phyloP scores from a whole-genome alignment of 2,888 invertebrate genomes.

The Cloeon dipterum region DNA sequence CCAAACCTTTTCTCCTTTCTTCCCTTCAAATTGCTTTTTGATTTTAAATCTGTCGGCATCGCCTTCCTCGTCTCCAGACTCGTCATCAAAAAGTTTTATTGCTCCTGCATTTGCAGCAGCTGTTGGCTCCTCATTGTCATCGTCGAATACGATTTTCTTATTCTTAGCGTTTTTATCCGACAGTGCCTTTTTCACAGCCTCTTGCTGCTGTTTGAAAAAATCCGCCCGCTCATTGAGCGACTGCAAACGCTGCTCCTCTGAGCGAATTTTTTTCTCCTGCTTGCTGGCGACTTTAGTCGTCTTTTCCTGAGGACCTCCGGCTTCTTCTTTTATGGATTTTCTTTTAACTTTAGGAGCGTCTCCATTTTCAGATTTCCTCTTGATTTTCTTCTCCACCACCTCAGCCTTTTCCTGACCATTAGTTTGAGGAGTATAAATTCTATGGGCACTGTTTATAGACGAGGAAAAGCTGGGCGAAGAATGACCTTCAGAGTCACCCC shows the following conservation, averaged over 20 bases:
- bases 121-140: constrained; percentile 17
- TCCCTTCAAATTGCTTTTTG: constrained; percentile 40
- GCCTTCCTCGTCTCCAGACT: constrained; percentile 23
- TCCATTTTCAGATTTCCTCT: not conserved
- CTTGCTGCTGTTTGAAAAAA: constrained; percentile 36
- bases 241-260: constrained; percentile 36
- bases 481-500: not conserved
- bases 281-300: not conserved
- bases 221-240: constrained; percentile 38
- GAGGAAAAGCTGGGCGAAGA: too few species aligned
- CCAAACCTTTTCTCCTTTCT: constrained; percentile 33
- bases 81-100: constrained; percentile 20
- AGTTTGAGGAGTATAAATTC: too few species aligned
- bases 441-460: too few species aligned
- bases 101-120: not conserved
- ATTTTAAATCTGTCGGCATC: constrained; percentile 32
- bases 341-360: not conserved
- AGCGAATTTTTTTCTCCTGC: not conserved
- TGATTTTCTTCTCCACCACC: not conserved
- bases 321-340: not conserved
- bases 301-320: not conserved
- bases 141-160: constrained; percentile 39
- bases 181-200: constrained; percentile 36
- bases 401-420: not conserved
- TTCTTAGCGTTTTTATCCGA: constrained; percentile 23